Evolutionary conservation across 2,888 invertebrate species (phyloP), one percentile per base, ranked within the genome.

Genomic region (Eurytoma adleriae): DNA sequence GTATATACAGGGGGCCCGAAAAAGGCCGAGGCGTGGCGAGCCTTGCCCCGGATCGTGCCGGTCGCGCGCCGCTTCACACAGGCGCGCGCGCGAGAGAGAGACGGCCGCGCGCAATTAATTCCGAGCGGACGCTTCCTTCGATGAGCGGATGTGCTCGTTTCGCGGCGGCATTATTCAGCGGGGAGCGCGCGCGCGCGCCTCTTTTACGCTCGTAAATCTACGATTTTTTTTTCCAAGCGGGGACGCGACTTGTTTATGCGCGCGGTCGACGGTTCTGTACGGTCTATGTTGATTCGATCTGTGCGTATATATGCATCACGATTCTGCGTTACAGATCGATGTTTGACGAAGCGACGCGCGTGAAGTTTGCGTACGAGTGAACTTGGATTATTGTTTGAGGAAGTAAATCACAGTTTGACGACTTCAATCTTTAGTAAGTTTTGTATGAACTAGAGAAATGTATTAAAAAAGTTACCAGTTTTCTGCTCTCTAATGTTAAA

Each of bases 21-120:
- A 83, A 81, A 80, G 62, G 70, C 4, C 64, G 82, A 81, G 83
- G 83, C 80, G 83, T 83, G 83, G 81, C 57, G n/a, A 80, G 70
- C 82, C 82, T 83, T 79, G 82, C 72, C 71, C 80, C 54, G 70
- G 70, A 72, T 82, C 56, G 64, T 62, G 40, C 40, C 78, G 54
- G 59, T 64, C 48, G 40, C 62, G 30, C 40, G 14, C 68, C 62
- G 40, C 62, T 68, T 78, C n/a, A n/a, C 73, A 20, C 78, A 62
- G 16, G 5, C 57, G 16, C n/a, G 7, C 3, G 16, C n/a, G 24
- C 18, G 12, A 3, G 40, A 10, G 54, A 61, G 13, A n/a, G 24
- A 3, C 27, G 0, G 54, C n/a, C 64, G 18, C 50, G 48, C 4
- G 48, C 30, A 52, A 56, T 50, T 73, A 62, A 73, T 59, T 54